Percentiles rank a stretch among this genome's conserved stretches.
These are phyloP conservation scores for Eutolmus rufibarbis DNA, from an alignment of 2,888 invertebrate species.

Conservation along the genomic window DNA sequence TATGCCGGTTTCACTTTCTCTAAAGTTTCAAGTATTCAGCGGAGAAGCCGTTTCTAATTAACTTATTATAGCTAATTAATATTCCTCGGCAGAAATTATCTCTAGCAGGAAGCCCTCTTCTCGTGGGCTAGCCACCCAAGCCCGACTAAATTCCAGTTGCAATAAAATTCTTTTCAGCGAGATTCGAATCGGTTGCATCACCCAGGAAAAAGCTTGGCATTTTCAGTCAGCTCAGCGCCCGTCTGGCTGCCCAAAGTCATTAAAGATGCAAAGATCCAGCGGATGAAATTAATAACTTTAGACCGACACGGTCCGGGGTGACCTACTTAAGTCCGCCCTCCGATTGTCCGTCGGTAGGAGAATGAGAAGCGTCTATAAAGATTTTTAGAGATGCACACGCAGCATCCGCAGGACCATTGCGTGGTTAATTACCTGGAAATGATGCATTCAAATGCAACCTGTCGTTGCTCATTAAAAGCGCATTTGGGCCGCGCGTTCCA, in stretches of 20 bases:
- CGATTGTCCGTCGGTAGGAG: neutral
- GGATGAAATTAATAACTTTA: constrained; percentile 6
- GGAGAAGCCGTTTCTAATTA: neutral
- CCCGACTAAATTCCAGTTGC: neutral
- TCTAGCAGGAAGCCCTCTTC: neutral
- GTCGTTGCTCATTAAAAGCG: neutral
- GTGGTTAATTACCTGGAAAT: constrained; percentile 8
- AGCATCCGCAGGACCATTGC: neutral
- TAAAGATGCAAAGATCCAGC: neutral
- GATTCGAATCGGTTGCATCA: neutral
- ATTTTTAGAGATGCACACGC: neutral
- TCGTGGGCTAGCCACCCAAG: neutral
- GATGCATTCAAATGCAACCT: neutral
- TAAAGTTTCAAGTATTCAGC: neutral
- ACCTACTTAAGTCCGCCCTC: neutral
- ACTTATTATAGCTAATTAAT: neutral
- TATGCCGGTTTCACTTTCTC: too few relatives aligned
- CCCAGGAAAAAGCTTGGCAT: neutral
- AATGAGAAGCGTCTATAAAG: neutral
- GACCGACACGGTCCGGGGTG: neutral
- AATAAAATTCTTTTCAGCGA: neutral
- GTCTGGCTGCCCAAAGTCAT: neutral
- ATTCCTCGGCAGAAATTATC: neutral
- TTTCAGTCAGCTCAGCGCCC: neutral
- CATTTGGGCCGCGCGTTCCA: neutral